These are phyloP conservation scores for Scaptomyza cyrtandrae DNA, from an alignment of 2,888 invertebrate genomes.

Conservation along the genomic window DNA sequence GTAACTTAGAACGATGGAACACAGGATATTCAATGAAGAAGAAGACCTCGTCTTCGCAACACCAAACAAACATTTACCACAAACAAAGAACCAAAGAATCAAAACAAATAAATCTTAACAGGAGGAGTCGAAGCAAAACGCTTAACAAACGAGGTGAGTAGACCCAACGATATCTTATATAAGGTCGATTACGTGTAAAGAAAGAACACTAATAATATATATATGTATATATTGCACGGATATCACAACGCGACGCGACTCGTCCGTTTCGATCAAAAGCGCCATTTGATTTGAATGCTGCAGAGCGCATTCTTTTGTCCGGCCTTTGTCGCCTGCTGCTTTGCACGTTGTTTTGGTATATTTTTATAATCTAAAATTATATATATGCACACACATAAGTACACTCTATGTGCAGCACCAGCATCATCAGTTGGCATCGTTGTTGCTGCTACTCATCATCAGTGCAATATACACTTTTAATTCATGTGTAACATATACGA, in stretches of 20 bases:
- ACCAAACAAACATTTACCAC: conserved; percentile 18
- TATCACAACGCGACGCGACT: conserved; percentile 39
- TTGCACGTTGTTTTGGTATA: conserved; percentile 54
- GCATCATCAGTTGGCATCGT: conserved; percentile 37
- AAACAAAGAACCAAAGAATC: conserved; percentile 26
- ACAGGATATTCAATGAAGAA: conserved; percentile 31
- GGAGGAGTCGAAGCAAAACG: conserved; percentile 32
- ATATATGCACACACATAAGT: conserved; percentile 51
- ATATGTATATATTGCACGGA: conserved; percentile 7
- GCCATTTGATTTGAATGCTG: conserved; percentile 74
- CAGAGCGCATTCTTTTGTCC: conserved; percentile 71
- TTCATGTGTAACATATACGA: conserved; percentile 70
- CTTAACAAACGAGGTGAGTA: conserved; percentile 47
- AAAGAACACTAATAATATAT: conserved; percentile 13
- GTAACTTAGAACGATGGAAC: conserved; percentile 6
- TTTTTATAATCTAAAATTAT: conserved; percentile 78
- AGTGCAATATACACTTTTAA: conserved; percentile 76
- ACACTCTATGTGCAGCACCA: conserved; percentile 37
- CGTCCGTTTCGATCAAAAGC: conserved; percentile 74
- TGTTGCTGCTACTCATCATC: conserved; percentile 46
- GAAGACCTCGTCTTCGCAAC: conserved; percentile 33
- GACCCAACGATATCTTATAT: conserved; percentile 39
- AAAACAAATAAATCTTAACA: conserved; percentile 27
- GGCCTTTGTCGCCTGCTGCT: conserved; percentile 62
- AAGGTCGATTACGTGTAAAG: conserved; percentile 35